Conservation (phyloP, 2,797 vertebrate genomes). For the Lithobates sylvaticus region DNA sequence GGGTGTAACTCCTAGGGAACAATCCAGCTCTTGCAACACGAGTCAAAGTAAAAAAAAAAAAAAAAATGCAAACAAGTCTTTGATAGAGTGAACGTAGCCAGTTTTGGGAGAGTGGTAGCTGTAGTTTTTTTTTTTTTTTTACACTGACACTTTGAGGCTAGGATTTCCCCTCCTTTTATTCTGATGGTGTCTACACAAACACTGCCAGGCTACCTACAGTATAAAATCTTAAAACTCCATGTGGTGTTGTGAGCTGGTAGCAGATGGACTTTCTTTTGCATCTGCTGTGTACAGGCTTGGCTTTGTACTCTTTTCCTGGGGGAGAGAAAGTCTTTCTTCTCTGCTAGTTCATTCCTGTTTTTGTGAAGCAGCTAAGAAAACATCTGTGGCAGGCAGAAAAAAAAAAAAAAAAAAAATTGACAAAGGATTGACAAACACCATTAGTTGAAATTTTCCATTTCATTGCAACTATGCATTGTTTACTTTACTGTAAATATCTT, state of each 20-base stretch:
- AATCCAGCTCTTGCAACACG: slow-evolving; percentile 76
- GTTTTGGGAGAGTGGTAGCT: slow-evolving; percentile 69
- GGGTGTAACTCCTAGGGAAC: slow-evolving; percentile 80
- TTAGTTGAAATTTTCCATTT: slow-evolving; percentile 93
- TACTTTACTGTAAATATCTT: slow-evolving; percentile 89
- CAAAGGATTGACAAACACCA: slow-evolving; percentile 96
- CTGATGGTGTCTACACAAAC: slow-evolving; percentile 80
- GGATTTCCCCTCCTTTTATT: slow-evolving; percentile 80
- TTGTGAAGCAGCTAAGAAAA: slow-evolving; percentile 98
- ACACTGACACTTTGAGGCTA: slow-evolving; percentile 76
- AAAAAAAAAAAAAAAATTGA: slow-evolving; percentile 80
- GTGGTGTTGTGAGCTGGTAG: slow-evolving; percentile 94
- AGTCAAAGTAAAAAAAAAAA: slow-evolving; percentile 34
- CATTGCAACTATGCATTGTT: slow-evolving; percentile 93
- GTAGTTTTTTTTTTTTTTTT: slow-evolving; percentile 69
- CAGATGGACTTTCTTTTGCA: slow-evolving; percentile 99
- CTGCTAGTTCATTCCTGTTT: slow-evolving; percentile 98
- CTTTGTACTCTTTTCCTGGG: slow-evolving; percentile 98
- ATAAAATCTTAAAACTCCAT: slow-evolving; percentile 93
- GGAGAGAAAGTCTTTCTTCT: slow-evolving; percentile 97
- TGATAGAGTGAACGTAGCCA: slow-evolving; percentile 72
- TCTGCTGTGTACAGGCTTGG: slow-evolving; percentile 97
- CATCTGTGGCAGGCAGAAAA: slow-evolving; percentile 97
- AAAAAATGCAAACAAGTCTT: slow-evolving; percentile 76
- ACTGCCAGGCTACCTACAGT: slow-evolving; percentile 84